Base-by-base conservation (phyloP, 2,113 vertebrate genomes). In the Arenaria interpres region DNA sequence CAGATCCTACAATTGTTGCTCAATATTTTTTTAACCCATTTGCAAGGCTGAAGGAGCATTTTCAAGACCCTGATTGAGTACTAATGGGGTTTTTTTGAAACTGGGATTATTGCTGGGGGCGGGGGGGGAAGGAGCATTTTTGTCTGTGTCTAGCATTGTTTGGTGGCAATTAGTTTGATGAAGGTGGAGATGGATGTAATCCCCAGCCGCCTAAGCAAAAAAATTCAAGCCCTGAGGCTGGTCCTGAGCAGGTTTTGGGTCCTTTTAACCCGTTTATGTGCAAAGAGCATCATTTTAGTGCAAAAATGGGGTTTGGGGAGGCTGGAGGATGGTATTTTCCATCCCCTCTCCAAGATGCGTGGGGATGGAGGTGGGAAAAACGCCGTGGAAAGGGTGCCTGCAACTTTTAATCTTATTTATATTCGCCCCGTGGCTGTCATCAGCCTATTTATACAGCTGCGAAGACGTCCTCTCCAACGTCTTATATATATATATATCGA, bases 371-470 rank as follows among this genome's bases (percentile, higher is more conserved):
- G 71, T 85, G 59, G 76, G 37, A 60, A 74, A 84, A 79, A 28
- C 1, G 4, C 59, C 4, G 3, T 2, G 14, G 51, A 93, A 69
- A 64, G 71, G 73, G 32, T 28, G 60, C 46, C 80, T 80, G 56
- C 53, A 63, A 69, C 69, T 93, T 83, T 83, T 79, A 59, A 14
- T 85, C 80, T 93, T 93, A 96, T 98, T 96, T 97, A 82, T 97
- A 96, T 96, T 96, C 89, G 82, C 35, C 88, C 73, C 2, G 12
- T 71, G 33, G 92, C 84, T 96, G 96, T 94, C 96, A 95, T 81
- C 93, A 82, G 66, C 94, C 95, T 97, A 95, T 97, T 97, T 95
- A 95, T 96, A 48, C 46, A 95, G 88, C 94, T 39, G 39, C 33
- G 4, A 86, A 39, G 32, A 93, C 28, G 60, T 92, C 73, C 85